These are phyloP conservation scores for Botia almorhae DNA, from an alignment of 2,797 vertebrate species.

Conservation along the genomic window DNA sequence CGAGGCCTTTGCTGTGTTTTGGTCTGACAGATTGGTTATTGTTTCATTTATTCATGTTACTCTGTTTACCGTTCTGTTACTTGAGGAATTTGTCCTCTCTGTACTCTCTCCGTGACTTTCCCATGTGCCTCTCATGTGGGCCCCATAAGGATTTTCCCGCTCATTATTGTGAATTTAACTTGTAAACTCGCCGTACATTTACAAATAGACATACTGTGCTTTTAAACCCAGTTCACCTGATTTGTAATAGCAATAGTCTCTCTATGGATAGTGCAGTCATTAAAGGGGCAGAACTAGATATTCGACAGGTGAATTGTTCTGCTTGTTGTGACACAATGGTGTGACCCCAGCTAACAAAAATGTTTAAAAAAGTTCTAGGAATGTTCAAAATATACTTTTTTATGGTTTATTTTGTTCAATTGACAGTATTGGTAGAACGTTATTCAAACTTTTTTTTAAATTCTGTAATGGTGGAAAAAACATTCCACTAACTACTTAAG, in stretches of 20 bases:
- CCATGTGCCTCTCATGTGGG: slow-evolving; percentile 56
- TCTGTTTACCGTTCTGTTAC: slow-evolving; percentile 29
- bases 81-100: slow-evolving; percentile 39
- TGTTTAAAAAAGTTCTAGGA: too few relatives aligned
- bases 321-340: slow-evolving; percentile 36
- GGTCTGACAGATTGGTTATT: slow-evolving; percentile 53
- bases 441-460: too few relatives aligned
- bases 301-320: slow-evolving; percentile 45
- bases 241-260: slow-evolving; percentile 38
- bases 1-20: slow-evolving; percentile 54
- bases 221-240: slow-evolving; percentile 17
- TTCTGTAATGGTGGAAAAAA: too few relatives aligned
- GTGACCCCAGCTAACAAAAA: not conserved
- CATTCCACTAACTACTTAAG: too few relatives aligned
- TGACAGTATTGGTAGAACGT: too few relatives aligned
- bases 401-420: too few relatives aligned
- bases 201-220: slow-evolving; percentile 9
- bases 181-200: slow-evolving; percentile 44
- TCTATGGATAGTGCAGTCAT: slow-evolving; percentile 43
- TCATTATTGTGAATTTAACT: slow-evolving; percentile 61
- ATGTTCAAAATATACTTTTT: too few relatives aligned
- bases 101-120: slow-evolving; percentile 54
- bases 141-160: slow-evolving; percentile 48
- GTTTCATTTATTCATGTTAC: slow-evolving; percentile 53
- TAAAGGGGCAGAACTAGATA: slow-evolving; percentile 24